Evolutionary conservation across 2,113 vertebrate species (phyloP).

Genomic region (Carlito syrichta): DNA sequence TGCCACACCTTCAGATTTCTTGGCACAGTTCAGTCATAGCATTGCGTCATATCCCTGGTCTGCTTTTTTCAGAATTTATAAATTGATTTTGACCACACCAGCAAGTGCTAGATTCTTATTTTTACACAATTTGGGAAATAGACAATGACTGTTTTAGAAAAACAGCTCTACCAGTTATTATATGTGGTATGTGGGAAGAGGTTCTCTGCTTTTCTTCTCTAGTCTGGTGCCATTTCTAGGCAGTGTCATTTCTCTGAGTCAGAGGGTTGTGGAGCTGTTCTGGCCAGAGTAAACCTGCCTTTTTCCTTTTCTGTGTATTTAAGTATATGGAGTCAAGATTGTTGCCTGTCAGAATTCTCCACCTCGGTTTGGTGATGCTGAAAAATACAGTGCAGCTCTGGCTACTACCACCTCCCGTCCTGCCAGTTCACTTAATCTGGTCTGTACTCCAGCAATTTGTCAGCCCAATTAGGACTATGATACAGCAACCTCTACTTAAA

Average conservation of each 20-base stretch:
- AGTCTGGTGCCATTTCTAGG: background rate
- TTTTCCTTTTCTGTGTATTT: background rate
- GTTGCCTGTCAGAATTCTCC: background rate
- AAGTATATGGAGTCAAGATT: background rate
- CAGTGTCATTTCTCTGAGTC: background rate
- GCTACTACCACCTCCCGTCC: background rate
- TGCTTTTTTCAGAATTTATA: background rate
- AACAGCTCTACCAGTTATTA: background rate
- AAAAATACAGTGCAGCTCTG: background rate
- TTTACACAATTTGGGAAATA: background rate
- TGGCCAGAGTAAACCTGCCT: background rate
- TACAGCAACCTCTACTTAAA: background rate
- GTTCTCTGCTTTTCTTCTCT: background rate
- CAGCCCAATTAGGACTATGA: background rate
- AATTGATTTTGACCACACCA: background rate
- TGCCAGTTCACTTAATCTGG: background rate
- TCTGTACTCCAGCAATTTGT: background rate
- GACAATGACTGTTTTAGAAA: background rate
- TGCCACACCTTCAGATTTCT: background rate
- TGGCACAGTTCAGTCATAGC: background rate
- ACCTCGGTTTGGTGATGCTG: background rate
- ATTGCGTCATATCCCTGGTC: background rate
- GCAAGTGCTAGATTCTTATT: background rate
- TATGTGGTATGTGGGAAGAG: background rate
- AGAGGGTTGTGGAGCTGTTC: background rate